phyloP scores from a whole-genome alignment of 1,140 invertebrate genomes.

The Ectropis grisescens region DNA sequence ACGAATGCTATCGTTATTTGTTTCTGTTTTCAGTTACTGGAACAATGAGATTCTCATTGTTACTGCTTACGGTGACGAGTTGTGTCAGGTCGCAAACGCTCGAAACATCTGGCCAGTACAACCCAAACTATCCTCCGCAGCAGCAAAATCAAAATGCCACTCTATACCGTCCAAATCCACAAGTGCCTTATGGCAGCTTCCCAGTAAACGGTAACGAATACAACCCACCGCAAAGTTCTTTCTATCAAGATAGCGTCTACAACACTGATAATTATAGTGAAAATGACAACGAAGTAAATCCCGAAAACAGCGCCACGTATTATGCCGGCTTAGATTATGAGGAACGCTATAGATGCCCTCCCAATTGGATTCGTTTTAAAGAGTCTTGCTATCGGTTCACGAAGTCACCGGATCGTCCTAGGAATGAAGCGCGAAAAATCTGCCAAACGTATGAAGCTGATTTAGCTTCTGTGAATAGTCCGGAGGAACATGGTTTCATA shows the following conservation, averaged over 20 bases:
- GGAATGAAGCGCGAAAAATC: conserved; percentile 83
- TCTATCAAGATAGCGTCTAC: conserved; percentile 40
- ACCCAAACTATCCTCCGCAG: conserved; percentile 43
- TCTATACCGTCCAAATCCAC: conserved; percentile 33
- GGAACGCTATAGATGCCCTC: conserved; percentile 78
- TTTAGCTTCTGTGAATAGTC: conserved; percentile 81
- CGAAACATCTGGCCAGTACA: conserved; percentile 32
- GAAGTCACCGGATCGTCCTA: conserved; percentile 82
- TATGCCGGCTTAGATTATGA: conserved; percentile 55
- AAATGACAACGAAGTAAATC: conserved; percentile 46
- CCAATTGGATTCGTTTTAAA: conserved; percentile 83
- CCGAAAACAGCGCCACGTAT: conserved; percentile 43
- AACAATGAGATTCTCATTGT: conserved; percentile 27
- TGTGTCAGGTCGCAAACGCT: conserved; percentile 32
- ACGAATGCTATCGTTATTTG: too few relatives aligned
- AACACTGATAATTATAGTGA: conserved; percentile 40
- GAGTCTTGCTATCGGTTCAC: conserved; percentile 90
- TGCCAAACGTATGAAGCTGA: conserved; percentile 88
- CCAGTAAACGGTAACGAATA: conserved; percentile 47
- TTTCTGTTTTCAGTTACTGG: too few relatives aligned
- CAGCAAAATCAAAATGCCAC: conserved; percentile 36
- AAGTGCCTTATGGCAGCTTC: conserved; percentile 53
- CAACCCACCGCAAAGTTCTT: conserved; percentile 44
- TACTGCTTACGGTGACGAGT: conserved; percentile 26
- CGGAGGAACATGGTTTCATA: conserved; percentile 91